Base-by-base conservation (phyloP, 2,888 invertebrate species). In the Phaonia tiefii region DNA sequence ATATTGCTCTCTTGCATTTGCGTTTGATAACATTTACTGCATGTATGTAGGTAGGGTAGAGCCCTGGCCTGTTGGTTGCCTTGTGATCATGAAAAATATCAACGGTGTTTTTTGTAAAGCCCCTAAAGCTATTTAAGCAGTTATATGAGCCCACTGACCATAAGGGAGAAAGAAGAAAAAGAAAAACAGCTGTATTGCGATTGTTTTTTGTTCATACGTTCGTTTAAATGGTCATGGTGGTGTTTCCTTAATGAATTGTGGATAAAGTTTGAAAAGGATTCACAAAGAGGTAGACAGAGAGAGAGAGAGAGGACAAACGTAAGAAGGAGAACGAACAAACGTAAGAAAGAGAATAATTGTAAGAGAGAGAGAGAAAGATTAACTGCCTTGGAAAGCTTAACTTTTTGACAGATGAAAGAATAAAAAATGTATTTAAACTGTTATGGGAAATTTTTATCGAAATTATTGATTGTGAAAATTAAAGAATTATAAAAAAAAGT, bases 61-160 rank as follows among this genome's bases (percentile, higher is more conserved):
- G 5, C 49, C 4, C 37, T 67, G 42, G 66, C 13, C 51, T n/a
- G 17, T 63, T 11, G 31, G n/a, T 22, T 60, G 26, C 11, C 25
- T 42, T 67, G 71, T 81, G 81, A 75, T 81, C 81, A 75, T 81
- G 75, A 81, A 81, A 81, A 31, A 72, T 20, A 72, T 60, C 65
- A 83, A 79, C 79, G 83, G 81, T 79, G 79, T 78, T 76, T 82
- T 81, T 81, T 79, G 82, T 72, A 72, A 72, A 78, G 75, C 75
- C 84, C 84, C 80, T 79, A 25, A 74, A 75, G 84, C 83, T 76
- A 81, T 67, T 79, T 58, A 81, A 84, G 84, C 83, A 81, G 84
- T 83, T 84, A 84, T 31, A 5, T 31, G 31, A 31, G 31, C 31
- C n/a, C 31, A 8, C 8, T 31, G 31, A 31, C 31, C 31, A 31